Evolutionary conservation across 2,113 vertebrate species (phyloP).

Genomic region (Paraplagusia blochii): DNA sequence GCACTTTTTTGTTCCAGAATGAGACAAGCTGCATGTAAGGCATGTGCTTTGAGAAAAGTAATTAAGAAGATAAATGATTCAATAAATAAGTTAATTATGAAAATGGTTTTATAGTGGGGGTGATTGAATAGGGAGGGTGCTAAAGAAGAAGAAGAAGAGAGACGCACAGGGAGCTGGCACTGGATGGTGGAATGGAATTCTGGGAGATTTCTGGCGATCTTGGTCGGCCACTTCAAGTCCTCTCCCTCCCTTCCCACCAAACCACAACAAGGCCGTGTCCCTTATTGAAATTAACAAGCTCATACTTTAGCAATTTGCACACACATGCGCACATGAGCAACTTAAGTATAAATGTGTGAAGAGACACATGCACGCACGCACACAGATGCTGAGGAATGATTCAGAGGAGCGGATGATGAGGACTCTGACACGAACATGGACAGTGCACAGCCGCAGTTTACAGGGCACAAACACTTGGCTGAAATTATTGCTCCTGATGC

Average conservation of each 20-base stretch:
- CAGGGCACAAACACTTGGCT: conserved; percentile 54
- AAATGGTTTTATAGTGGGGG: conserved; percentile 52
- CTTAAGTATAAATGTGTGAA: conserved; percentile 49
- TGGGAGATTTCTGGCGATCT: conserved; percentile 69
- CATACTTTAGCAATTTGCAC: conserved; percentile 76
- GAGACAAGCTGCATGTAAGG: conserved; percentile 32
- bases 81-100: conserved; percentile 58
- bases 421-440: conserved; percentile 52
- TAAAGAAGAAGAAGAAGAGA: conserved; percentile 21
- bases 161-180: conserved; percentile 50
- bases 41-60: conserved; percentile 31
- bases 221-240: conserved; percentile 76
- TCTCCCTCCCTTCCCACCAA: conserved; percentile 59
- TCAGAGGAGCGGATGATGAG: conserved; percentile 11
- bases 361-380: conserved; percentile 24
- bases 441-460: conserved; percentile 49
- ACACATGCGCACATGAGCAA: conserved; percentile 62
- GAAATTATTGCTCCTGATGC: conserved; percentile 64
- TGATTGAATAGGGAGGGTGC: conserved; percentile 18
- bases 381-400: conserved; percentile 27
- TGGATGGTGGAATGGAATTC: conserved; percentile 60
- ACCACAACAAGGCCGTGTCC: conserved; percentile 78
- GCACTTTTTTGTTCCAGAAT: conserved; percentile 22
- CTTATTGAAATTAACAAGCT: conserved; percentile 79
- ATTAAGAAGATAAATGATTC: conserved; percentile 61